These are phyloP conservation scores for Buphagus erythrorhynchus DNA, from an alignment of 2,797 vertebrate species.

Conservation along the genomic window DNA sequence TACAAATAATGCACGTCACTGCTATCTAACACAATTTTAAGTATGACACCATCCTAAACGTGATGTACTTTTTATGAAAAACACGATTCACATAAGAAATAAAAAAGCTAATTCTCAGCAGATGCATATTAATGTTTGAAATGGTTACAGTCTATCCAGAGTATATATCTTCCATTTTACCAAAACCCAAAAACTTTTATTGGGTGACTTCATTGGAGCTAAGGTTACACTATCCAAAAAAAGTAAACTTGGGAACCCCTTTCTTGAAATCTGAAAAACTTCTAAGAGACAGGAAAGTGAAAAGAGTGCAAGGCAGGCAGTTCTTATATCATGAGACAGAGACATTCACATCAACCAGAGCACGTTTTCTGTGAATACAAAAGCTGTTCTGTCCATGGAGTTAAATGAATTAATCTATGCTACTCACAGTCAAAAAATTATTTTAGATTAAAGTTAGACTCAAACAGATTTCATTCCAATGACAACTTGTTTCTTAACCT, in stretches of 20 bases:
- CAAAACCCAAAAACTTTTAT: not conserved
- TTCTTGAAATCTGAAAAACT: not conserved
- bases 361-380: not conserved
- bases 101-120: not conserved
- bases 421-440: not conserved
- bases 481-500: not conserved
- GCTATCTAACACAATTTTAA: not conserved
- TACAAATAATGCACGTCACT: not conserved
- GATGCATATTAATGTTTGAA: not conserved
- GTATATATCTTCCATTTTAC: not conserved
- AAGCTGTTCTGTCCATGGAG: not conserved
- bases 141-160: not conserved
- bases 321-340: not conserved
- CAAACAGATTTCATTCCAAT: not conserved
- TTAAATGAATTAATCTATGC: not conserved
- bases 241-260: not conserved
- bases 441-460: not conserved
- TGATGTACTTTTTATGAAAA: not conserved
- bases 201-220: fast-evolving
- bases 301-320: not conserved
- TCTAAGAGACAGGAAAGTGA: not conserved
- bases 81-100: not conserved
- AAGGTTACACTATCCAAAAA: not conserved
- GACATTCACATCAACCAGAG: not conserved
- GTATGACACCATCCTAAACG: not conserved